Base-by-base conservation (phyloP, 2,888 invertebrate species). In the Phaedon cochleariae region DNA sequence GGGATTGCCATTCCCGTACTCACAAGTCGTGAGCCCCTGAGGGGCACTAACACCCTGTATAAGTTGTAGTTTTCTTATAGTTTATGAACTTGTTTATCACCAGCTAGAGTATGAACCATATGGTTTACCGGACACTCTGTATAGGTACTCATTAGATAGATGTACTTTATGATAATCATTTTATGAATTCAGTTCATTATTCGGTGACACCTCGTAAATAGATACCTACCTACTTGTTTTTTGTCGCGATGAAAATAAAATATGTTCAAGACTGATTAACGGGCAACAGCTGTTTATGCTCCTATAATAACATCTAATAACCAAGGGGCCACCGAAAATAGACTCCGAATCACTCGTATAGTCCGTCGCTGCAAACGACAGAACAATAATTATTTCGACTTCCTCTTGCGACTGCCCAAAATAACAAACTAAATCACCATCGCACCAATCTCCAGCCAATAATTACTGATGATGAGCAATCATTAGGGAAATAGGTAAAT, bases 261-360 rank as follows among this genome's bases (percentile, higher is more conserved):
- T 69, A 67, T 55, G 60, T 67, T 63, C 54, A 69, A 69, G 72
- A 62, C 71, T 75, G 76, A 77, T 77, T 71, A 74, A 77, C 73
- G 73, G 60, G 64, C 73, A 75, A 76, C 78, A 78, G 78, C 76
- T 78, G 75, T 72, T 66, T 49, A 54, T 66, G 62, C 62, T 72
- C 61, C 67, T 75, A n/a, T n/a, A 73, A 71, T 72, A 74, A 73
- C 72, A 69, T 59, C 67, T 75, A 73, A 71, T 72, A 74, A 73
- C 72, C 71, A 72, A 69, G 68, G 69, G 69, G 68, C 69, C 61
- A 70, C 71, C 41, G 66, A 73, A 72, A 72, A 72, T 73, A 73
- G 73, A 73, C 59, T 65, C 64, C 29, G 41, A 69, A 70, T 71
- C 62, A 63, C 61, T 63, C 62, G 62, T 66, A n/a, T n/a, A 64